Percentiles rank a stretch among this genome's conserved stretches.
Evolutionary conservation across 2,888 invertebrate genomes (phyloP).

Genomic region (Netelia melanura): DNA sequence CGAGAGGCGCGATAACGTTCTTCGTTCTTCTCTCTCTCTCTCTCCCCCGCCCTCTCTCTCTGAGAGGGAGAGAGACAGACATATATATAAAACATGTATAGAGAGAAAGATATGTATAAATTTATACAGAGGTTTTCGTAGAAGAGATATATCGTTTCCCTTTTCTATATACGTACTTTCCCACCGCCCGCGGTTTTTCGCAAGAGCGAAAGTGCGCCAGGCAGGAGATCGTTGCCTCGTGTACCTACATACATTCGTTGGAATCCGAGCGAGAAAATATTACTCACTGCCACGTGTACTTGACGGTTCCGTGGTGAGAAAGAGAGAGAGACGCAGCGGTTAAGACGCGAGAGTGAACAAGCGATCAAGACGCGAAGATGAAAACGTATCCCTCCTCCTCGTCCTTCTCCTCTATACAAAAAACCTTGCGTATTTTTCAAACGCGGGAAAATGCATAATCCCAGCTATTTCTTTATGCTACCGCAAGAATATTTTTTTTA

Average conservation of each 20-base stretch:
- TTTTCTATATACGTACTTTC: conserved; percentile 44
- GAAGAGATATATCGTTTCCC: conserved; percentile 56
- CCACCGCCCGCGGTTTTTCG: conserved; percentile 41
- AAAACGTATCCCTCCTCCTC: neutral
- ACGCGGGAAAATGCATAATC: neutral
- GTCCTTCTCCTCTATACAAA: neutral
- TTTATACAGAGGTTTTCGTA: conserved; percentile 22
- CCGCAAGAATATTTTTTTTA: neutral
- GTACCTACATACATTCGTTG: conserved; percentile 5
- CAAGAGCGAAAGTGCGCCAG: conserved; percentile 41
- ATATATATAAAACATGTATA: neutral
- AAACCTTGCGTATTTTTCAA: neutral
- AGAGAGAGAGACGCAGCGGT: neutral
- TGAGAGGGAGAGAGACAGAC: neutral
- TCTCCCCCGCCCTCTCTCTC: conserved; percentile 5
- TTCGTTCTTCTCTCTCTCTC: too few species aligned
- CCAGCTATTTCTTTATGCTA: too few species aligned
- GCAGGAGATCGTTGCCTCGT: conserved; percentile 26
- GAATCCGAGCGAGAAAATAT: conserved; percentile 56
- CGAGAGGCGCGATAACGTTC: conserved; percentile 62
- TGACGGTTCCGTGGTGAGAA: conserved; percentile 11
- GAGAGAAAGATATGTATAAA: too few species aligned
- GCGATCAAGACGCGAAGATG: neutral
- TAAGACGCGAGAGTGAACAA: conserved; percentile 1
- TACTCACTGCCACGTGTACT: conserved; percentile 29